These are phyloP conservation scores for Ceratina calcarata DNA, from an alignment of 1,140 invertebrate species.

Conservation along the genomic window DNA sequence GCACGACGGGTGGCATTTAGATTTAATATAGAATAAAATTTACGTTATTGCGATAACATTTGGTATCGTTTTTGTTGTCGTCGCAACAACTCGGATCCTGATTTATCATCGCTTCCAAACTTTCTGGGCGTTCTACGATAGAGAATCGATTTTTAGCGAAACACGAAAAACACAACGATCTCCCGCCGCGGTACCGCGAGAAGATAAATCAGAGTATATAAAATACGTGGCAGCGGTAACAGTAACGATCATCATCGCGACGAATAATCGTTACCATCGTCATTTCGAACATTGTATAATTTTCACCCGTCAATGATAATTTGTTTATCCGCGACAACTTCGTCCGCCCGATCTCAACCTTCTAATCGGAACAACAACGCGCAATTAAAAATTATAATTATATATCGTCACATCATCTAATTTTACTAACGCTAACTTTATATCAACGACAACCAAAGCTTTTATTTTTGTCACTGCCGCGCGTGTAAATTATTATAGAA, in stretches of 20 bases:
- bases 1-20: slow-evolving; percentile 81
- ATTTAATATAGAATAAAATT: slow-evolving; percentile 82
- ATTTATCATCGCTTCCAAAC: slow-evolving; percentile 34
- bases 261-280: not conserved
- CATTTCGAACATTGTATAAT: not conserved
- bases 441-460: not conserved
- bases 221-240: not conserved
- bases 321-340: not conserved
- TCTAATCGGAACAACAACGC: not conserved
- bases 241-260: not conserved
- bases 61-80: slow-evolving; percentile 77
- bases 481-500: slow-evolving; percentile 4
- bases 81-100: slow-evolving; percentile 57
- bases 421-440: not conserved
- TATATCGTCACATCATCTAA: not conserved
- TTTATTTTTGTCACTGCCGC: not conserved
- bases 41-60: slow-evolving; percentile 82
- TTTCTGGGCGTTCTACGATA: slow-evolving; percentile 44
- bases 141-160: slow-evolving; percentile 76
- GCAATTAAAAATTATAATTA: slow-evolving; percentile 13
- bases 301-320: not conserved
- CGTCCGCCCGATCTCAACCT: not conserved
- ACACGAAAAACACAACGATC: slow-evolving; percentile 20
- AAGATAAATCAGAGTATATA: not conserved
- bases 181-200: not conserved